Conservation (phyloP, 1,140 invertebrate species). For the Melitaea cinxia region DNA sequence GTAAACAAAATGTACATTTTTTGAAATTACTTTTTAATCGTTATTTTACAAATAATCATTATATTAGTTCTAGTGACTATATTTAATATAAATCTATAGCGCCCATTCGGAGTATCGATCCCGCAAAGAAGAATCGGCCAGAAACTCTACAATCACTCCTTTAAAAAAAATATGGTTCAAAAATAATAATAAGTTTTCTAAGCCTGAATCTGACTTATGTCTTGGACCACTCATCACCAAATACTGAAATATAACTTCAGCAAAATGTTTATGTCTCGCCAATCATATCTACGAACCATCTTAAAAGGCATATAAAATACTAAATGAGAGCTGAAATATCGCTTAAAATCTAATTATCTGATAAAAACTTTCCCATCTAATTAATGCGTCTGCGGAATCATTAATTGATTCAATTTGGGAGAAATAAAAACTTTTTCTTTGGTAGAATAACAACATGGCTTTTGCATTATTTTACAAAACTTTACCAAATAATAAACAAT, state of each 20-base stretch:
- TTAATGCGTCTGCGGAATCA: neutral
- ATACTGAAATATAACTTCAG: conserved; percentile 31
- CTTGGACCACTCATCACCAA: conserved; percentile 28
- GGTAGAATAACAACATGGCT: neutral
- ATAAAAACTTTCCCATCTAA: conserved; percentile 14
- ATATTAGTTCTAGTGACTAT: too few species aligned
- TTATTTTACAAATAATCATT: too few species aligned
- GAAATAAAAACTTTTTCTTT: conserved; percentile 15
- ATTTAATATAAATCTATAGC: too few species aligned
- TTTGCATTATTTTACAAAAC: too few species aligned
- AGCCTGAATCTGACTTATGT: neutral
- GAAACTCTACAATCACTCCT: too few species aligned
- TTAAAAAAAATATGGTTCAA: too few species aligned
- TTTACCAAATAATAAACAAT: too few species aligned
- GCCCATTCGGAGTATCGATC: too few species aligned
- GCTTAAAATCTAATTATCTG: conserved; percentile 10
- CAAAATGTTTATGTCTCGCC: conserved; percentile 11
- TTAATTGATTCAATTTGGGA: conserved; percentile 24
- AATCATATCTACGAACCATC: conserved; percentile 19
- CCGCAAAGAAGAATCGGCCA: too few species aligned
- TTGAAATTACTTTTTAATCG: too few species aligned
- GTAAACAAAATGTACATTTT: too few species aligned
- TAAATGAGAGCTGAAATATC: conserved; percentile 18
- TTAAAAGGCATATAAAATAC: conserved; percentile 37
- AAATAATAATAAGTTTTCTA: too few species aligned